Evolutionary conservation across 2,113 vertebrate species (phyloP).

Genomic region (Toxotes chatareus): DNA sequence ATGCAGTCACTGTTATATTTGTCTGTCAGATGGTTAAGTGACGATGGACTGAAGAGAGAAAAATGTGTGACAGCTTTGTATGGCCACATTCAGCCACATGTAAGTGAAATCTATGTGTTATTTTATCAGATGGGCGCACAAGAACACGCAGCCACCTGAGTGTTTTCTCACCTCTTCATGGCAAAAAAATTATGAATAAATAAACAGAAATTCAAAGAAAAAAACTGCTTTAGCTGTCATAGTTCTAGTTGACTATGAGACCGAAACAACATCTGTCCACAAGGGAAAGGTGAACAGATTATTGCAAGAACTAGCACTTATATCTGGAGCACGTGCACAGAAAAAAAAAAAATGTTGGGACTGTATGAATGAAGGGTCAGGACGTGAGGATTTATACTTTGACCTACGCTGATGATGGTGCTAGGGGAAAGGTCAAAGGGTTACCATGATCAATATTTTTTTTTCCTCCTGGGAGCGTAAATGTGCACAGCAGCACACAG

Average conservation of each 20-base stretch:
- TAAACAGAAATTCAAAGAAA: neutral
- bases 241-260: neutral
- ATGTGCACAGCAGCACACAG: neutral
- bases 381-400: neutral
- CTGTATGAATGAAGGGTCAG: neutral
- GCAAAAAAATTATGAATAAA: neutral
- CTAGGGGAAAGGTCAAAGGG: neutral
- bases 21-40: conserved; percentile 38
- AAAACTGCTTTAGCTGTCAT: neutral
- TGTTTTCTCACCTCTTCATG: neutral
- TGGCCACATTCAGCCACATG: conserved; percentile 16
- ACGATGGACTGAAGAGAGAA: conserved; percentile 12
- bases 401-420: neutral
- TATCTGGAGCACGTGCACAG: neutral
- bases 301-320: neutral
- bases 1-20: conserved; percentile 22
- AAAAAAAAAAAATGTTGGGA: neutral
- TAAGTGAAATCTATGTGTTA: conserved; percentile 7
- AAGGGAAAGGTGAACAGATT: neutral
- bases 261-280: neutral
- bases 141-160: neutral
- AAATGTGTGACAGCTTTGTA: conserved; percentile 24
- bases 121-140: neutral
- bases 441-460: neutral
- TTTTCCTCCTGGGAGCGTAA: neutral